These are phyloP conservation scores for Gonocerus acuteangulatus DNA, from an alignment of 2,888 invertebrate genomes.

Conservation along the genomic window DNA sequence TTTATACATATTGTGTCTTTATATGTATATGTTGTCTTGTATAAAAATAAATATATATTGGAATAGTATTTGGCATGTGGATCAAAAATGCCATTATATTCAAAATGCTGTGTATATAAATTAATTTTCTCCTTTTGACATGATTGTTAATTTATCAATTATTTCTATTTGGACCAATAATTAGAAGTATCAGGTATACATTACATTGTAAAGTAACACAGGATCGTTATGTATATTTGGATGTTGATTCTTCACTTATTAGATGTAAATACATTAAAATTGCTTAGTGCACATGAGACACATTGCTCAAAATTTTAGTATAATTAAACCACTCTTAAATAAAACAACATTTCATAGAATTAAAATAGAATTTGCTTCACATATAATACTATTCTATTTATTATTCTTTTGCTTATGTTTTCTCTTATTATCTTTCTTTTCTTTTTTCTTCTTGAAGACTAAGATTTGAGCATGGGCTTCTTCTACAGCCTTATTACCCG, in stretches of 20 bases:
- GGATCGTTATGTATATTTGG: slow-evolving; percentile 26
- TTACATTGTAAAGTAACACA: slow-evolving; percentile 11
- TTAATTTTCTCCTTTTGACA: slow-evolving; percentile 3
- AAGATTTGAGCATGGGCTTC: no score
- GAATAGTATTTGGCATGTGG: not conserved
- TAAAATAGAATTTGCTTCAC: no score
- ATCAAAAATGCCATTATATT: not conserved
- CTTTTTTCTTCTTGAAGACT: not conserved
- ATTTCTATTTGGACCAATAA: slow-evolving; percentile 25
- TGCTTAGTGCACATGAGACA: slow-evolving; percentile 29
- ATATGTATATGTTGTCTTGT: not conserved
- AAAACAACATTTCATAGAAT: no score
- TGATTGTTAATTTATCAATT: not conserved
- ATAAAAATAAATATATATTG: not conserved
- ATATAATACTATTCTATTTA: not conserved
- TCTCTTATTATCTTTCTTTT: not conserved
- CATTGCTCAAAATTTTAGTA: slow-evolving; percentile 29
- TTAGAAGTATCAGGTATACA: slow-evolving; percentile 1
- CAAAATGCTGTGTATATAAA: slow-evolving; percentile 8
- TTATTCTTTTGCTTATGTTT: not conserved
- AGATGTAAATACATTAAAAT: slow-evolving; percentile 17
- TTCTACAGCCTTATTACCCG: no score
- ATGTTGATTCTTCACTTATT: slow-evolving; percentile 16
- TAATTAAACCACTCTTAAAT: slow-evolving; percentile 19
- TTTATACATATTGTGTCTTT: slow-evolving; percentile 3